Conservation (phyloP, 2,888 invertebrate species). For the Caradrina clavipalpis region DNA sequence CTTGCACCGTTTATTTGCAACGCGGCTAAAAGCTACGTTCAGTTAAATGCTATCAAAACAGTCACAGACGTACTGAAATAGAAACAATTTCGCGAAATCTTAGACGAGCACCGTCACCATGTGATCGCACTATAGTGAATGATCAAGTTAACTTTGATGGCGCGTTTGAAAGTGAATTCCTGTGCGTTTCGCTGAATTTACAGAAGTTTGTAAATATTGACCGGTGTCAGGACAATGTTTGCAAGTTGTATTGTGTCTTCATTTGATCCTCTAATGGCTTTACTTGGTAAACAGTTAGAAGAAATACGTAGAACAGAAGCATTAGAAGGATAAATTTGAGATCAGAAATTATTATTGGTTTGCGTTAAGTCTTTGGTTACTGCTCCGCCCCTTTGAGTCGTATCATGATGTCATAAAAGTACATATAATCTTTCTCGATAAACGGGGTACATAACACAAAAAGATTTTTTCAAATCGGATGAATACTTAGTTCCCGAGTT, state of each 20-base stretch:
- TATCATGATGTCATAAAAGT: no score
- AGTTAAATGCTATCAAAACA: slow-evolving; percentile 70
- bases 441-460: no score
- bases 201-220: slow-evolving; percentile 50
- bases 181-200: slow-evolving; percentile 46
- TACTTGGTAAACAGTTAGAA: not conserved
- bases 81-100: slow-evolving; percentile 58
- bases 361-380: no score
- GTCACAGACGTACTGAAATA: slow-evolving; percentile 61
- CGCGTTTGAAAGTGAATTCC: slow-evolving; percentile 41
- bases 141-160: slow-evolving; percentile 41
- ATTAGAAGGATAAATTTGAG: not conserved
- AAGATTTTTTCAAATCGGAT: no score
- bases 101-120: slow-evolving; percentile 38
- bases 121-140: slow-evolving; percentile 26
- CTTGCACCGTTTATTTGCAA: slow-evolving; percentile 76
- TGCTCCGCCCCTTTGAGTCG: no score
- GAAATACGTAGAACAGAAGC: slow-evolving; percentile 9
- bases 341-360: not conserved
- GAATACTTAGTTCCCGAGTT: no score
- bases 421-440: no score
- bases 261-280: slow-evolving; percentile 54
- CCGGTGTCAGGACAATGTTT: slow-evolving; percentile 37
- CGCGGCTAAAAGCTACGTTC: slow-evolving; percentile 74
- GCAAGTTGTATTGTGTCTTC: slow-evolving; percentile 31